Conservation (phyloP, 2,797 vertebrate species). For the Clarias laeviceps region DNA sequence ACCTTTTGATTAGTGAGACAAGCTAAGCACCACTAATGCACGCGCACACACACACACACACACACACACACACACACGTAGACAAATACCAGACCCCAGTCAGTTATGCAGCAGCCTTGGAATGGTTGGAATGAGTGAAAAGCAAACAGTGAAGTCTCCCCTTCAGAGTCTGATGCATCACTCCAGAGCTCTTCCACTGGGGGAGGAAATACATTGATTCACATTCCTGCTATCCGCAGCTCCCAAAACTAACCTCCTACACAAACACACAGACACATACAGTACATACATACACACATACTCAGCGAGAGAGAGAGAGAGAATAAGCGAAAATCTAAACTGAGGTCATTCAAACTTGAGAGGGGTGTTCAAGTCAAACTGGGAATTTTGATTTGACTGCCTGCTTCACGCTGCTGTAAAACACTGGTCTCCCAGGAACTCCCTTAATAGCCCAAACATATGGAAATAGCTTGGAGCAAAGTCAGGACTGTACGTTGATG, state of each 20-base stretch:
- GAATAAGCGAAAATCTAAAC: background rate
- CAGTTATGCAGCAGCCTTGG: conserved; percentile 64
- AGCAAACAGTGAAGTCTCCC: conserved; percentile 75
- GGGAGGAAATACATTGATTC: conserved; percentile 38
- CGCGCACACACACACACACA: conserved; percentile 13
- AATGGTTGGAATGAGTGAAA: conserved; percentile 79
- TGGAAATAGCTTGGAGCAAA: no score
- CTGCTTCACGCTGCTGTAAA: no score
- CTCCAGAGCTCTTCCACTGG: conserved; percentile 57
- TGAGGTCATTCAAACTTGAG: no score
- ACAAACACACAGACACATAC: conserved; percentile 13
- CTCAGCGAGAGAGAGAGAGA: background rate
- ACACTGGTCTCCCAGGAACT: no score
- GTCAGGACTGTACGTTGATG: no score
- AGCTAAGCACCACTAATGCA: background rate
- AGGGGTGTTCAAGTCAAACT: no score
- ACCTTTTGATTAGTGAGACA: background rate
- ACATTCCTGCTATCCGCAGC: conserved; percentile 36
- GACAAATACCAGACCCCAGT: conserved; percentile 56
- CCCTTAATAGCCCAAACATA: no score
- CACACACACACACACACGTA: background rate
- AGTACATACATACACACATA: background rate
- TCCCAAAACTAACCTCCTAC: conserved; percentile 17
- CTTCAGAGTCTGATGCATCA: conserved; percentile 72
- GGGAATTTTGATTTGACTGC: no score